Conservation (phyloP, 2,797 vertebrate genomes). For the Rachycentron canadum region DNA sequence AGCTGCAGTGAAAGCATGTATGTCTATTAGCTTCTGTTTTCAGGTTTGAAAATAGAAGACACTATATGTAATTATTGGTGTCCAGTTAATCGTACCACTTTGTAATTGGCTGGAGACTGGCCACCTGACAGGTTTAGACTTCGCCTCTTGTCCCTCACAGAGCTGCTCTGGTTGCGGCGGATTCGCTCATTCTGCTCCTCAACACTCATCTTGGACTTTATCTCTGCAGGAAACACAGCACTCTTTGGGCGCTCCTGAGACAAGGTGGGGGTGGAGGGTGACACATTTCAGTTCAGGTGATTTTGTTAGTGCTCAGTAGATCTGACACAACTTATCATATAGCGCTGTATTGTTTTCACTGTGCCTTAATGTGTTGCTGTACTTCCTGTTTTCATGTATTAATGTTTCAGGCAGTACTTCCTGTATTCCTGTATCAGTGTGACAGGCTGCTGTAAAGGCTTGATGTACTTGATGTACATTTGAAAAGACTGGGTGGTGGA, state of each 20-base stretch:
- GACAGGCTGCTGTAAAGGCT: too few species aligned
- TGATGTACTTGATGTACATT: too few species aligned
- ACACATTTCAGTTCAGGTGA: not conserved
- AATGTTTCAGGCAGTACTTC: too few species aligned
- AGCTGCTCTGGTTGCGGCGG: slow-evolving; percentile 92
- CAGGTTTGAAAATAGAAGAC: too few species aligned
- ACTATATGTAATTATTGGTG: too few species aligned
- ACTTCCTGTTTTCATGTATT: too few species aligned
- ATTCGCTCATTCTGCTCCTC: slow-evolving; percentile 96
- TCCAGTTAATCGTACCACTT: slow-evolving; percentile 85
- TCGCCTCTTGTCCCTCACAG: slow-evolving; percentile 92
- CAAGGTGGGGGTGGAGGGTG: not conserved
- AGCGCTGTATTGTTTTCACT: too few species aligned
- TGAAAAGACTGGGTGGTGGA: too few species aligned
- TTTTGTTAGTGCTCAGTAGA: not conserved
- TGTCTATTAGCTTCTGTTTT: too few species aligned
- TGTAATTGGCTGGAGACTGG: slow-evolving; percentile 88
- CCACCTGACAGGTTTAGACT: slow-evolving; percentile 91
- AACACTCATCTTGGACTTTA: slow-evolving; percentile 95
- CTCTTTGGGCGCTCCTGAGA: slow-evolving; percentile 93
- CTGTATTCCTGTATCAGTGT: too few species aligned
- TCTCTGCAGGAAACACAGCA: slow-evolving; percentile 88
- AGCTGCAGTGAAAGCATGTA: not conserved
- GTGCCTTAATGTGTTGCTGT: too few species aligned
- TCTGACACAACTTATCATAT: not conserved